phyloP scores from a whole-genome alignment of 2,113 vertebrate species.

The Lepus europaeus region DNA sequence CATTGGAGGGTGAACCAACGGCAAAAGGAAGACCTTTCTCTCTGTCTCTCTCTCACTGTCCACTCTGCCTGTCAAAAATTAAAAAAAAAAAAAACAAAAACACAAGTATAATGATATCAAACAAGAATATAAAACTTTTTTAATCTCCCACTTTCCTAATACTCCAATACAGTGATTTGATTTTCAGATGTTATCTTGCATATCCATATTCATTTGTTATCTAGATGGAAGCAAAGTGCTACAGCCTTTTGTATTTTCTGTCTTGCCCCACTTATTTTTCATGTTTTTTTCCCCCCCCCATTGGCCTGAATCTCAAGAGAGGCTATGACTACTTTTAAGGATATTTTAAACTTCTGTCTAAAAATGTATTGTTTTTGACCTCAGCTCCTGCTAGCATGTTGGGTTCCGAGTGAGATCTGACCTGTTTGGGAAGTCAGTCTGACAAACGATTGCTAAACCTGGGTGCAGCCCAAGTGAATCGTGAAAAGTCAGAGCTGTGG shows the following conservation, averaged over 20 bases:
- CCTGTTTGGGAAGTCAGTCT: slow-evolving; percentile 36
- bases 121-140: neutral
- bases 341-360: slow-evolving; percentile 48
- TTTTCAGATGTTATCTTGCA: slow-evolving; percentile 32
- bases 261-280: slow-evolving; percentile 3
- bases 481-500: slow-evolving; percentile 38
- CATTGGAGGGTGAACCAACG: too few species aligned
- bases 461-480: slow-evolving; percentile 34
- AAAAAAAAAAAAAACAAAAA: too few species aligned
- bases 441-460: neutral
- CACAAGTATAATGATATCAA: neutral
- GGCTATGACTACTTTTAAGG: neutral
- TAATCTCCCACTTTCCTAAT: neutral
- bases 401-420: neutral
- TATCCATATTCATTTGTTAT: neutral
- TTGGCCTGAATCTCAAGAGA: neutral
- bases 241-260: neutral
- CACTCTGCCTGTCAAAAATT: too few species aligned
- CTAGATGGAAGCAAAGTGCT: neutral
- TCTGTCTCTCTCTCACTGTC: too few species aligned
- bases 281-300: neutral
- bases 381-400: slow-evolving; percentile 26
- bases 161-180: neutral
- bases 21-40: too few species aligned
- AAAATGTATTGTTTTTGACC: slow-evolving; percentile 60